Conservation (phyloP, 2,888 invertebrate genomes). For the Periphyllus acericola region DNA sequence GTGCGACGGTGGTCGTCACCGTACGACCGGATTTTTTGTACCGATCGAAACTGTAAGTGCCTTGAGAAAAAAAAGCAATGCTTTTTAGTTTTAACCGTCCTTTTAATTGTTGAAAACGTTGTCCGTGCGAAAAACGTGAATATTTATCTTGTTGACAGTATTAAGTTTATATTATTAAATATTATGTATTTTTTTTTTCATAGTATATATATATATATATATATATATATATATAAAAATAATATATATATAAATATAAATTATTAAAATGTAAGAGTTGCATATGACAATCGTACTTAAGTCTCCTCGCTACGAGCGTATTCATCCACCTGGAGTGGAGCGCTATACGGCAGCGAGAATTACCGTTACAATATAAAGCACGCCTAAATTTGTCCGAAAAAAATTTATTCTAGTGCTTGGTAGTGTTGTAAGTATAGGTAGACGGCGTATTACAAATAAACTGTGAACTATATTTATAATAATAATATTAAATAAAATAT, state of each 20-base stretch:
- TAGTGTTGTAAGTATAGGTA: neutral
- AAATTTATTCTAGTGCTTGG: conserved; percentile 51
- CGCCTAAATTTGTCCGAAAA: conserved; percentile 19
- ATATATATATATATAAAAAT: neutral
- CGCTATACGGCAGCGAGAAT: conserved; percentile 44
- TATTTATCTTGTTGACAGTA: conserved; percentile 60
- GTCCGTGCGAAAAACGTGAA: neutral
- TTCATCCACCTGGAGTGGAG: conserved; percentile 52
- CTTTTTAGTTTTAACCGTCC: conserved; percentile 55
- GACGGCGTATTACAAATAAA: neutral
- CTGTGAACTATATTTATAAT: neutral
- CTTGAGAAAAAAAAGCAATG: conserved; percentile 43
- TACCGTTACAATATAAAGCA: neutral
- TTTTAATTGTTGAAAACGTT: conserved; percentile 12
- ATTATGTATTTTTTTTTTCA: conserved; percentile 36
- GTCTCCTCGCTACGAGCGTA: conserved; percentile 44
- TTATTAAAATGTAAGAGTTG: conserved; percentile 1
- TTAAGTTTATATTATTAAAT: conserved; percentile 49
- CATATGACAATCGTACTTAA: conserved; percentile 52
- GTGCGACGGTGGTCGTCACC: too few relatives aligned
- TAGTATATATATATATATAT: neutral
- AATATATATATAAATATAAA: neutral
- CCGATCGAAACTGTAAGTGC: conserved; percentile 27
- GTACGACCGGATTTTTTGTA: neutral
- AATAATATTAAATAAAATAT: conserved; percentile 7